These are phyloP conservation scores for Iselma pallidipennis DNA, from an alignment of 2,888 invertebrate species.

Conservation along the genomic window DNA sequence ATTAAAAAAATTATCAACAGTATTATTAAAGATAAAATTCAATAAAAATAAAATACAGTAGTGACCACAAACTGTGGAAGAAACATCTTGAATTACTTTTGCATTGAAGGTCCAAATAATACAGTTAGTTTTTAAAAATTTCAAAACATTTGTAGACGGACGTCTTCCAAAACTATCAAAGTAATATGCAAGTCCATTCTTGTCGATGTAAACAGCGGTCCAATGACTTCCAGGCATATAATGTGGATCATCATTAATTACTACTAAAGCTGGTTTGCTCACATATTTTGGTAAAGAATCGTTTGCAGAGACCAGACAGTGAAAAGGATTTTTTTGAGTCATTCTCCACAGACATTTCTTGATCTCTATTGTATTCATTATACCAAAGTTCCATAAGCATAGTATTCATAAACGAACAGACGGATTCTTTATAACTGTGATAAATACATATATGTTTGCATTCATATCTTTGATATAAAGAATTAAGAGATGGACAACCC, in stretches of 20 bases:
- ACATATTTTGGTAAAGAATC: slow-evolving; percentile 4
- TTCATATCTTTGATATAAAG: neutral
- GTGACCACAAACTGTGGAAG: slow-evolving; percentile 14
- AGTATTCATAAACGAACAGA: slow-evolving; percentile 4
- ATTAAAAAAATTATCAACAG: neutral
- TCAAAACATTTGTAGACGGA: slow-evolving; percentile 1
- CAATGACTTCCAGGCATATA: slow-evolving; percentile 11
- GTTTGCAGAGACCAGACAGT: slow-evolving; percentile 2
- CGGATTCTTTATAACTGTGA: neutral
- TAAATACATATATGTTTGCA: neutral
- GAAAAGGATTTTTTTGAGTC: neutral
- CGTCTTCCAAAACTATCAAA: slow-evolving; percentile 14
- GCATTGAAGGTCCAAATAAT: slow-evolving; percentile 6
- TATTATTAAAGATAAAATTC: neutral
- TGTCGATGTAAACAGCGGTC: slow-evolving; percentile 9
- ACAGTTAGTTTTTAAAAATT: slow-evolving; percentile 8
- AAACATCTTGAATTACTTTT: slow-evolving; percentile 4
- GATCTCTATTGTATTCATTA: slow-evolving; percentile 15
- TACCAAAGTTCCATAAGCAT: slow-evolving; percentile 4
- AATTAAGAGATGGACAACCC: slow-evolving; percentile 2
- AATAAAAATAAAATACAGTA: slow-evolving; percentile 14
- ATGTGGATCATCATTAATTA: slow-evolving; percentile 6
- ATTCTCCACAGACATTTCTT: slow-evolving; percentile 2
- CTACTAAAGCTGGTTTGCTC: slow-evolving; percentile 1
- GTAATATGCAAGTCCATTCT: neutral